Percentiles rank a stretch among this genome's conserved stretches.
Evolutionary conservation across 2,888 invertebrate species (phyloP).

Genomic region (Tenthredo mesomela): DNA sequence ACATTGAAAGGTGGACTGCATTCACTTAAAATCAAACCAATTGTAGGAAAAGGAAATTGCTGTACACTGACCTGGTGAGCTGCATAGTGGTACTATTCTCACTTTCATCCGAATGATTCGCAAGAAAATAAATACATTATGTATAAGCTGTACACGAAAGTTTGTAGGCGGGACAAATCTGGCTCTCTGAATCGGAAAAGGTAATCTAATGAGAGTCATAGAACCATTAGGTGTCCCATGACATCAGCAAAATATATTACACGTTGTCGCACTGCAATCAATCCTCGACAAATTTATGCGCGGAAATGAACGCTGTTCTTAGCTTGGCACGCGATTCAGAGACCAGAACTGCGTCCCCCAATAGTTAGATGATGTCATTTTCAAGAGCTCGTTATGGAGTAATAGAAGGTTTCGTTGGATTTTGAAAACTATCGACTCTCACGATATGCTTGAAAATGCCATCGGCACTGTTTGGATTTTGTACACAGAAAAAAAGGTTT

Average conservation of each 20-base stretch:
- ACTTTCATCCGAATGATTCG: slow-evolving; percentile 38
- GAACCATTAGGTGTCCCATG: not conserved
- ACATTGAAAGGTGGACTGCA: not conserved
- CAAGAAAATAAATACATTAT: slow-evolving; percentile 45
- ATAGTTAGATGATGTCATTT: not conserved
- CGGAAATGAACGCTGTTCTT: not conserved
- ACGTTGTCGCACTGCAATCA: not conserved
- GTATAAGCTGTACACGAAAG: slow-evolving; percentile 8
- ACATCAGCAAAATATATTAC: not conserved
- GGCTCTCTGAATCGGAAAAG: not conserved
- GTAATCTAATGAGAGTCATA: slow-evolving; percentile 22
- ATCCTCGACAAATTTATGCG: not conserved
- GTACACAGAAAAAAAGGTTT: no score
- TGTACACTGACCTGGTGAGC: not conserved
- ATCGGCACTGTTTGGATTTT: not conserved
- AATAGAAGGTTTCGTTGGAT: not conserved
- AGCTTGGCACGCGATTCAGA: not conserved
- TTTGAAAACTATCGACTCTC: not conserved
- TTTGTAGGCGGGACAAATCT: not conserved
- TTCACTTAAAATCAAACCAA: slow-evolving; percentile 32
- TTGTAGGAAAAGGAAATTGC: slow-evolving; percentile 37
- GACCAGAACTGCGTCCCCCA: not conserved
- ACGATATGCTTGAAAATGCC: not conserved
- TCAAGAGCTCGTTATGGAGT: not conserved
- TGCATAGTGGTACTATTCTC: slow-evolving; percentile 20